phyloP scores from a whole-genome alignment of 2,113 vertebrate genomes.

The Triplophysa dalaica region DNA sequence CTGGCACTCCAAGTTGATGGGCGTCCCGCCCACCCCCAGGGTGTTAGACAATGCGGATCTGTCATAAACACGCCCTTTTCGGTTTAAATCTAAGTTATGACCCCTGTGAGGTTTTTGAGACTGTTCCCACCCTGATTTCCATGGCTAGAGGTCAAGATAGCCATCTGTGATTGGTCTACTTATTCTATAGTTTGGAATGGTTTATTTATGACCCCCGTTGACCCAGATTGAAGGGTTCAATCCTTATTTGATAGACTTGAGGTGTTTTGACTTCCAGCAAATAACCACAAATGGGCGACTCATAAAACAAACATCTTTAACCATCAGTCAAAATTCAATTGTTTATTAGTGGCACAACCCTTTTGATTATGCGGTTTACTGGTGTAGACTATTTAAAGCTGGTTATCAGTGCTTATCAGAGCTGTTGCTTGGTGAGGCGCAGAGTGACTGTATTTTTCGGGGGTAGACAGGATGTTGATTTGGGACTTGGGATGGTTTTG shows the following conservation, averaged over 20 bases:
- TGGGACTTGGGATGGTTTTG: slow-evolving; percentile 10
- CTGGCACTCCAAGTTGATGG: slow-evolving; percentile 65
- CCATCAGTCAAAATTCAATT: neutral
- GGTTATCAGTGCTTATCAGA: slow-evolving; percentile 17
- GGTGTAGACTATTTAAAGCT: slow-evolving; percentile 13
- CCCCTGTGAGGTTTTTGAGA: slow-evolving; percentile 57
- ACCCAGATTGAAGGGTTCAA: neutral
- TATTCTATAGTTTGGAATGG: slow-evolving; percentile 49
- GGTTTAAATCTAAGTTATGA: slow-evolving; percentile 60
- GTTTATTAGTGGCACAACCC: neutral
- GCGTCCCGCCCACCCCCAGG: slow-evolving; percentile 53
- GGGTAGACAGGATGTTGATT: slow-evolving; percentile 4
- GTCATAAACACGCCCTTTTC: slow-evolving; percentile 59
- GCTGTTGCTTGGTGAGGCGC: slow-evolving; percentile 1
- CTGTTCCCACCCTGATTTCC: slow-evolving; percentile 46
- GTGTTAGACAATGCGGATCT: slow-evolving; percentile 61
- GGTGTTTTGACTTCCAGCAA: neutral
- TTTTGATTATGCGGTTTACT: neutral
- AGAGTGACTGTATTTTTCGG: slow-evolving; percentile 1
- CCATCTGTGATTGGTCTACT: slow-evolving; percentile 66
- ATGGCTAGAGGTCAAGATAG: slow-evolving; percentile 51
- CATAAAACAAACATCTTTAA: neutral
- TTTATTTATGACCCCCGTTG: slow-evolving; percentile 37
- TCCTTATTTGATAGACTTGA: slow-evolving; percentile 27
- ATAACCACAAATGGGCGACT: neutral